phyloP scores from a whole-genome alignment of 1,140 invertebrate genomes.

The Magallana ariakensis region DNA sequence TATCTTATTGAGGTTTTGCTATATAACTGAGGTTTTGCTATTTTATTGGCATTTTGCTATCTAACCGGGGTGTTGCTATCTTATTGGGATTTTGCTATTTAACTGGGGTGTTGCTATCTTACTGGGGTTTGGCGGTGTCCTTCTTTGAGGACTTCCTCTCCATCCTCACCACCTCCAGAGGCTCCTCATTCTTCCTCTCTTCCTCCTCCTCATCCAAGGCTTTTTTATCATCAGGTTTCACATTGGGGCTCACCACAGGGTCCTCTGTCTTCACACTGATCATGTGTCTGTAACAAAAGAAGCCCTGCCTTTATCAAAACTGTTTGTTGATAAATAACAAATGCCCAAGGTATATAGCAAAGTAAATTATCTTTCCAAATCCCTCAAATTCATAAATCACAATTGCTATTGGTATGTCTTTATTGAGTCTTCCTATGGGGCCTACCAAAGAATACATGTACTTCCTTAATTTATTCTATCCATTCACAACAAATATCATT shows the following conservation, averaged over 20 bases:
- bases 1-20: background rate
- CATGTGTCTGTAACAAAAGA: background rate
- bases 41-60: background rate
- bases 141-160: conserved; percentile 43
- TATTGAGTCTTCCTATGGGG: too few species aligned
- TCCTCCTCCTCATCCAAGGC: conserved; percentile 51
- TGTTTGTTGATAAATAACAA: too few species aligned
- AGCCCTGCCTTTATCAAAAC: too few species aligned
- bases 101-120: background rate
- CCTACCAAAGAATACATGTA: too few species aligned
- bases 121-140: background rate
- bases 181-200: conserved; percentile 33
- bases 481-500: too few species aligned
- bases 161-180: conserved; percentile 55
- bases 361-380: too few species aligned
- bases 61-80: background rate
- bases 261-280: conserved; percentile 41
- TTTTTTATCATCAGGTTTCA: conserved; percentile 57
- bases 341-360: too few species aligned
- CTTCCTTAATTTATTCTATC: too few species aligned
- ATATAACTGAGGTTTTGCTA: background rate
- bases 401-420: too few species aligned
- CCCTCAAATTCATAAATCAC: too few species aligned
- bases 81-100: background rate
- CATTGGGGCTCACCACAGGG: conserved; percentile 38